Evolutionary conservation across 2,113 vertebrate genomes (phyloP), one percentile per base, ranked within the genome.

Genomic region (Podiceps cristatus): DNA sequence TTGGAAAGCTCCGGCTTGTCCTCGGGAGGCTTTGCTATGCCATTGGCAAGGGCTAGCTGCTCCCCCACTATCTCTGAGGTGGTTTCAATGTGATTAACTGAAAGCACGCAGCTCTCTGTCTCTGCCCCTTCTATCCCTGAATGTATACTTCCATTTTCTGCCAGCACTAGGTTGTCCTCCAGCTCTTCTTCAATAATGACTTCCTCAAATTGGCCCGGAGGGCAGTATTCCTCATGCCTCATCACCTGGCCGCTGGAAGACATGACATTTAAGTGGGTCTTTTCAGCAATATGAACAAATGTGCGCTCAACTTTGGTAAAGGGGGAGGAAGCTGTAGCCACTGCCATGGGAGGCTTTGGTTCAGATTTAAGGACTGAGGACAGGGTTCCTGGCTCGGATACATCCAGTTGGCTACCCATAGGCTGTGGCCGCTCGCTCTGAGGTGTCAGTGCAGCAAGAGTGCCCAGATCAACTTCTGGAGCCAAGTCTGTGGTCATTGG

Each of bases 261-360:
- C 99, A 99, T 99, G 85, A 99, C 98, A 1, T 99, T 99, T 28
- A 99, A 97, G 97, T 99, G 99, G 18, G 99, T 99, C 75, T 99
- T 99, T 98, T 99, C 99, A 2, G 99, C 99, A 28, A 99, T 99
- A 79, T 99, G 99, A 88, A 99, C 97, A 91, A 99, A 99, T 9
- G 99, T 99, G 95, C 98, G 99, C 96, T 99, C 99, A 0, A 99
- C 99, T 99, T 99, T 99, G 98, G 99, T 99, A 96, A 99, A 99
- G 29, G 99, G 99, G 22, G 99, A 99, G 75, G 99, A 99, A 53
- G 99, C 98, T 27, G 98, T 91, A 80, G 98, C 95, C 29, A 98
- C 98, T 5, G 98, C 95, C 78, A 98, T 42, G 0, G 97, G 98
- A 14, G 99, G 99, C 95, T 99, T 99, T 92, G 98, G 94, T 95